Percentiles rank a stretch among this genome's conserved stretches.
Conservation (phyloP, 2,888 invertebrate genomes). For the Cyclophora punctaria region DNA sequence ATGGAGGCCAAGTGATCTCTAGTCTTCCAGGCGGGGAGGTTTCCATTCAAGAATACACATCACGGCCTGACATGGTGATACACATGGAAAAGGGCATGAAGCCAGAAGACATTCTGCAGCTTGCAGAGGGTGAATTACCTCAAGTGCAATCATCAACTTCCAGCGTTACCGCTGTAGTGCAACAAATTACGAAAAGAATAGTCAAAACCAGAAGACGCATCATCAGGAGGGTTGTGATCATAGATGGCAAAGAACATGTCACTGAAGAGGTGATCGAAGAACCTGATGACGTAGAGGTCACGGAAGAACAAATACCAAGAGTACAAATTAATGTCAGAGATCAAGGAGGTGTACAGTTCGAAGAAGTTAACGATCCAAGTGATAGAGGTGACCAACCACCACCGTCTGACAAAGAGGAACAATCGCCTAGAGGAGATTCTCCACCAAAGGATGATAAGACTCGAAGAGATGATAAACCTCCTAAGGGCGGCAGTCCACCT, state of each 20-base stretch:
- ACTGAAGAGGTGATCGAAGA: slow-evolving; percentile 90
- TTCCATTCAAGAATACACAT: slow-evolving; percentile 79
- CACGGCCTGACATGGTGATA: slow-evolving; percentile 76
- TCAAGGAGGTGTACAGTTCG: slow-evolving; percentile 64
- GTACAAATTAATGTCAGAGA: slow-evolving; percentile 80
- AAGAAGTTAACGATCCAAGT: slow-evolving; percentile 40
- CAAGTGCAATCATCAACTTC: slow-evolving; percentile 78
- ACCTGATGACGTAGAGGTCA: slow-evolving; percentile 84
- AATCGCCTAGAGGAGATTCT: slow-evolving; percentile 8
- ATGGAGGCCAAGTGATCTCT: slow-evolving; percentile 78
- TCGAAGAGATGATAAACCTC: slow-evolving; percentile 9
- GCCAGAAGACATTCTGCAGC: slow-evolving; percentile 61
- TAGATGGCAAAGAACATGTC: slow-evolving; percentile 88
- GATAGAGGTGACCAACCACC: slow-evolving; percentile 32
- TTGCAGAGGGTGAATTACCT: slow-evolving; percentile 54
- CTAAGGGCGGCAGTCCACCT: slow-evolving; percentile 9
- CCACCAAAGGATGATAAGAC: slow-evolving; percentile 18
- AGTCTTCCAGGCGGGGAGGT: slow-evolving; percentile 78
- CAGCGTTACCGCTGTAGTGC: slow-evolving; percentile 85
- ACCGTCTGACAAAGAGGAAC: slow-evolving; percentile 16
- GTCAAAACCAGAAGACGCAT: slow-evolving; percentile 84
- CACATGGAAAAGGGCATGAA: slow-evolving; percentile 73
- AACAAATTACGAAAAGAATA: slow-evolving; percentile 86
- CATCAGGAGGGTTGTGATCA: slow-evolving; percentile 83
- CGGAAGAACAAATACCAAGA: slow-evolving; percentile 81